These are phyloP conservation scores for Metaphire vulgaris DNA, from an alignment of 1,140 invertebrate genomes.

Conservation along the genomic window DNA sequence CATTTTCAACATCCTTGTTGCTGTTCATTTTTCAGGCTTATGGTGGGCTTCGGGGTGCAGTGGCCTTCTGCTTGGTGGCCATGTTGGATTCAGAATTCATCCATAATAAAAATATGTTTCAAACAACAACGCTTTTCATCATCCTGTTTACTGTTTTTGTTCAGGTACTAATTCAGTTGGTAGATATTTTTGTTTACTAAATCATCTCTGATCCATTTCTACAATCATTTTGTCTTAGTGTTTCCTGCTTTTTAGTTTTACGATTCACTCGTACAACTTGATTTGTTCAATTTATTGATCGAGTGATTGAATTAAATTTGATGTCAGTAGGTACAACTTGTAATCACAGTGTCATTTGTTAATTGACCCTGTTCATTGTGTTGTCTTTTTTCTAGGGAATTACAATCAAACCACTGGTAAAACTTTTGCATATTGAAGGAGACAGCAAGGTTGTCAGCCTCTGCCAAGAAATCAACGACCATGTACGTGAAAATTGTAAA, in stretches of 20 bases:
- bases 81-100: constrained; percentile 65
- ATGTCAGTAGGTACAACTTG: too few relatives aligned
- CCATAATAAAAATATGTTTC: constrained; percentile 66
- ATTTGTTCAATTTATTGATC: too few relatives aligned
- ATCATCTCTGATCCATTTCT: too few relatives aligned
- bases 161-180: too few relatives aligned
- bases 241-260: not conserved
- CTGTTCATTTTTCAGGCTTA: constrained; percentile 63
- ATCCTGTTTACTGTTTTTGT: constrained; percentile 97
- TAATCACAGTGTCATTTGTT: too few relatives aligned
- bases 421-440: constrained; percentile 83
- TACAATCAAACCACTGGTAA: constrained; percentile 91
- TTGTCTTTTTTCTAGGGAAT: constrained; percentile 71
- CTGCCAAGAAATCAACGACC: constrained; percentile 33
- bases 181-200: too few relatives aligned
- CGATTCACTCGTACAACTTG: too few relatives aligned
- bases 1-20: too few relatives aligned
- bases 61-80: constrained; percentile 90
- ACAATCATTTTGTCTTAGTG: too few relatives aligned
- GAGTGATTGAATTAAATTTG: too few relatives aligned
- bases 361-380: too few relatives aligned
- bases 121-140: constrained; percentile 92
- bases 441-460: constrained; percentile 30
- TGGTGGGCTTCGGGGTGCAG: constrained; percentile 88
- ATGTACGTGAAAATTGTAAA: constrained; percentile 32